Evolutionary conservation across 2,113 vertebrate species (phyloP), one percentile per base, ranked within the genome.

Genomic region (Phoenicopterus ruber): DNA sequence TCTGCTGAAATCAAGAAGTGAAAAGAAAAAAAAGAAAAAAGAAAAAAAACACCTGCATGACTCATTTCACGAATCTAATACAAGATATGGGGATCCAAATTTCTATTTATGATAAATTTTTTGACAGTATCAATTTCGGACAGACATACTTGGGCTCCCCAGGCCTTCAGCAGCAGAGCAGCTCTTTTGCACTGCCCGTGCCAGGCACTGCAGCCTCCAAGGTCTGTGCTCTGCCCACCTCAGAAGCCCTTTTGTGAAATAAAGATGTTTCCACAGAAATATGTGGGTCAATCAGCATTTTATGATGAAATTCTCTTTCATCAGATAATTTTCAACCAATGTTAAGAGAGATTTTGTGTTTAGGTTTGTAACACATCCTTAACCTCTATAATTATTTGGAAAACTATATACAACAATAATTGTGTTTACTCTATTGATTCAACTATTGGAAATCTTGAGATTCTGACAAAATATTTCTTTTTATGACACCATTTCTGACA

Each of bases 401-500:
- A 88, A 89, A 63, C 42, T 71, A 25, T 47, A 71, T 12, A 42
- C 31, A 52, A 36, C 10, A 32, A 65, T 52, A 81, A 69, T 7
- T 67, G 52, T 59, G 58, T 91, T 96, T 93, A 76, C 59, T 73
- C 19, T 73, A 93, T 85, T 70, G 86, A 92, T 76, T 86, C 52
- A 67, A 18, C 54, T 94, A 94, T 82, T 66, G 83, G 83, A 97
- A 92, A 92, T 79, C 50, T 55, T 31, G 40, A 78, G 61, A 40
- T 58, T 85, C 78, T 59, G 26, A 66, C 1, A 6, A 92, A 91
- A 61, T 91, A 63, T 76, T 92, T 93, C 59, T 79, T 67, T 66
- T 66, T 61, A 85, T 86, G 84, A 85, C 32, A 20, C 40, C 78
- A 36, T 80, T 94, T 96, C 89, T 97, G 97, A 96, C 90, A 96